Conservation (phyloP, 2,888 invertebrate species). For the Chromoteleia sp. region DNA sequence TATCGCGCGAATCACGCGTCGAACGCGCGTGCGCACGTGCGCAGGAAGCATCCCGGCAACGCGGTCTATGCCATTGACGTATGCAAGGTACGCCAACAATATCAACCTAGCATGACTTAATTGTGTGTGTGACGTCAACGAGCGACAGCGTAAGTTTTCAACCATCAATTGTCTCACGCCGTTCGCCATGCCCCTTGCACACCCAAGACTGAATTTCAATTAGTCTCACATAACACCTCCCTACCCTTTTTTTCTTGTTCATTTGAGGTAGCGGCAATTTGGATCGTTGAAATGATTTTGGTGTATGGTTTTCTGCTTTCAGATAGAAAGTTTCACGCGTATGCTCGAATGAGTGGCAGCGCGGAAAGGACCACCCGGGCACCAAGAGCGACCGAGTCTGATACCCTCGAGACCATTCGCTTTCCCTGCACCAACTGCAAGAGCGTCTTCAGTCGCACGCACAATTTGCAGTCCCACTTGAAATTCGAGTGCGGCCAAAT, state of each 20-base stretch:
- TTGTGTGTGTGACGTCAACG: slow-evolving; percentile 28
- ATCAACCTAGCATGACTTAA: slow-evolving; percentile 59
- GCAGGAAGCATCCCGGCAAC: slow-evolving; percentile 78
- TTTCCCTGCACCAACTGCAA: slow-evolving; percentile 75
- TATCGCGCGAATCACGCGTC: slow-evolving; percentile 81
- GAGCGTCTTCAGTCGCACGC: slow-evolving; percentile 76
- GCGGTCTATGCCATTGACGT: slow-evolving; percentile 79
- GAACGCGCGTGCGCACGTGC: slow-evolving; percentile 81
- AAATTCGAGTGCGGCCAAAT: slow-evolving; percentile 78
- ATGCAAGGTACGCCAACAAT: slow-evolving; percentile 62
- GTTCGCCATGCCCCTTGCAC: slow-evolving; percentile 7
- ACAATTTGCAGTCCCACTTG: slow-evolving; percentile 76
- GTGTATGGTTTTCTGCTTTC: slow-evolving; percentile 50
- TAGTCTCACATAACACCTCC: too few species aligned
- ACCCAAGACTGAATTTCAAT: background rate
- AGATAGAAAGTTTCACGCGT: slow-evolving; percentile 55
- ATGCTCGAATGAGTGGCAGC: slow-evolving; percentile 41
- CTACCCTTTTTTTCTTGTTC: too few species aligned
- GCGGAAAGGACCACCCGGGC: background rate
- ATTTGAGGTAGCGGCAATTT: background rate
- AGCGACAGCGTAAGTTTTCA: slow-evolving; percentile 44
- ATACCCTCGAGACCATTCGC: slow-evolving; percentile 32
- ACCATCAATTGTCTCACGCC: background rate
- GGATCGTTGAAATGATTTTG: slow-evolving; percentile 36
- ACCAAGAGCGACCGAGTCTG: background rate